Evolutionary conservation across 2,113 vertebrate species (phyloP), one percentile per base, ranked within the genome.

Genomic region (Abramis brama): DNA sequence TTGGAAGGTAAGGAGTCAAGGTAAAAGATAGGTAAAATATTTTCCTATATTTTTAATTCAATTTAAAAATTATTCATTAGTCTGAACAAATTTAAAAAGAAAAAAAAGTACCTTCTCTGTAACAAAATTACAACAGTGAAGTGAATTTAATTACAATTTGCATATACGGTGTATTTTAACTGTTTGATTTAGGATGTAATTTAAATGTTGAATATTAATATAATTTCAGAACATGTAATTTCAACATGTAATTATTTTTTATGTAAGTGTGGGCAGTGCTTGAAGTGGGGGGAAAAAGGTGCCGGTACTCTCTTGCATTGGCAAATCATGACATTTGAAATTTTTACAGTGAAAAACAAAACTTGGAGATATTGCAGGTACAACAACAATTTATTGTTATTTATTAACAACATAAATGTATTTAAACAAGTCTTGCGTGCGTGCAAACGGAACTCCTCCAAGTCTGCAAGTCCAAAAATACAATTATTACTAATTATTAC

Each of bases 1-100:
- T 82, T 70, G 45, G 2, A 64, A 70, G 80, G 80, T 82, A 82
- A 82, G 80, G 15, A 43, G 11, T 62, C 43, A 4, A n/a, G n/a
- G n/a, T n/a, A n/a, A n/a, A n/a, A n/a, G 3, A 75, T 75, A n/a
- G 43, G n/a, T 60, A 17, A 52, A 76, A 76, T 9, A 52, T 33
- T 17, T 19, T 25, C 12, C 15, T 15, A 66, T 17, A 8, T 33
- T 68, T 68, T 66, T 3, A 19, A 33, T 68, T 33, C 6, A 8
- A 66, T 66, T 66, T 5, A 25, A 25, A 62, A 62, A 25, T 27
- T 1, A 64, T 10, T 27, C 5, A 15, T 19, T 55, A 4, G 11
- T 27, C 25, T 27, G n/a, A 27, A 27, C 25, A 64, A 27, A 27
- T 1, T 27, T 0, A 27, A 50, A 62, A 12, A 13, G 5, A 5